Base-by-base conservation (phyloP, 2,113 vertebrate genomes). In the Microtus richardsoni region DNA sequence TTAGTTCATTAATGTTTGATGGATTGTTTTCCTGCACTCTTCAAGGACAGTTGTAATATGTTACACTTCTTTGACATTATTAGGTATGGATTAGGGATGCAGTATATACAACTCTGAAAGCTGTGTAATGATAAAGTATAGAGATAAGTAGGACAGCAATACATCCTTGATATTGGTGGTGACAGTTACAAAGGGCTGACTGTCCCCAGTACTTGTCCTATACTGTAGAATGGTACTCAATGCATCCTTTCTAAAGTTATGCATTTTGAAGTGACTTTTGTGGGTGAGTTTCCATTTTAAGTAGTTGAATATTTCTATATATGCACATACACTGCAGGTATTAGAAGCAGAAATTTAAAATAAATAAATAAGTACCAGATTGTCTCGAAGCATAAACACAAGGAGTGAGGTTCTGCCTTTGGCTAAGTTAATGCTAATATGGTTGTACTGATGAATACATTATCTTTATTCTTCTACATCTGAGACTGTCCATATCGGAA, bases 301-400 rank as follows among this genome's bases (percentile, higher is more conserved):
- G 60, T 68, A 92, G 62, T 86, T 94, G 88, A 95, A 88, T 64
- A 89, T 91, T 95, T 89, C 73, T 94, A 28, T 89, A 70, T 84
- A 94, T 87, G 74, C 44, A 73, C 79, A 91, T 94, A 95, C 68
- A 89, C 70, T 79, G 52, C 0, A 7, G 78, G 87, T 96, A 94
- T 80, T 87, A 26, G 68, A 97, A 95, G 87, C 62, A 92, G 66
- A 96, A 95, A 86, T 83, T 83, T 21, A 17, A 41, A 36, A 82
- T 39, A 1, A 68, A 88, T 68, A 91, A 91, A 89, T 88, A 95
- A 96, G 14, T 91, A 75, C 68, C 74, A 97, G 94, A 95, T 95
- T 96, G 85, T 95, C 93, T 87, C 58, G 90, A 88, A 96, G 90
- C 85, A 86, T 96, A 96, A 96, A 96, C 91, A 93, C 26, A 94